Conservation (phyloP, 2,888 invertebrate species). For the Xylota segnis region DNA sequence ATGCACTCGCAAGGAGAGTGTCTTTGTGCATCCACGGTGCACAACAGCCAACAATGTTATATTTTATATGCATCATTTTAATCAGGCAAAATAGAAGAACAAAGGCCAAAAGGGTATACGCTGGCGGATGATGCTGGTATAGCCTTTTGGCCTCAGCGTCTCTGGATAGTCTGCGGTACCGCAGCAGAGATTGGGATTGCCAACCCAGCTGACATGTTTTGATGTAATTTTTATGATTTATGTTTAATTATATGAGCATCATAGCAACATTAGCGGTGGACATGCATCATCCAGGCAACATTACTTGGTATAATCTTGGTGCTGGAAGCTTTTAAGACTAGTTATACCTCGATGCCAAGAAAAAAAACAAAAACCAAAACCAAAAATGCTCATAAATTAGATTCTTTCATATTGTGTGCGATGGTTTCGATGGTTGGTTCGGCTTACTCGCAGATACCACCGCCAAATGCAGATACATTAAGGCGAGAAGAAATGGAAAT, state of each 20-base stretch:
- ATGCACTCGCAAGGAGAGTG: conserved; percentile 5
- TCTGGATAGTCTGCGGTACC: not conserved
- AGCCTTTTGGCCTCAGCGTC: conserved; percentile 10
- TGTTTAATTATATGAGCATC: conserved; percentile 74
- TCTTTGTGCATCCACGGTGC: conserved; percentile 25
- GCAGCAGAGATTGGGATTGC: conserved; percentile 25
- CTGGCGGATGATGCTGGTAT: conserved; percentile 10
- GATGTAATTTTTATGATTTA: conserved; percentile 74
- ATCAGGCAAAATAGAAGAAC: conserved; percentile 61
- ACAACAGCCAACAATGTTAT: conserved; percentile 47
- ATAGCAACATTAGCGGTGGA: conserved; percentile 70
- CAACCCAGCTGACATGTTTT: conserved; percentile 51
- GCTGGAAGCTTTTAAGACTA: conserved; percentile 26
- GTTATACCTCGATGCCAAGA: not conserved
- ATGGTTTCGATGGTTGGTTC: conserved; percentile 34
- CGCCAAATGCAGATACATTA: conserved; percentile 39
- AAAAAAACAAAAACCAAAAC: conserved; percentile 16
- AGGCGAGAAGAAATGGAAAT: conserved; percentile 75
- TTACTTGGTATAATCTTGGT: conserved; percentile 1
- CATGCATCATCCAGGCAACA: conserved; percentile 65
- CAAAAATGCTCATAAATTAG: conserved; percentile 66
- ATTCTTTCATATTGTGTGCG: conserved; percentile 62
- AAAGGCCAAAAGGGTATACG: conserved; percentile 71
- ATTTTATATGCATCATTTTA: conserved; percentile 68
- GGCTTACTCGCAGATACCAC: not conserved